These are phyloP conservation scores for Macaria liturata DNA, from an alignment of 2,888 invertebrate species.

Conservation along the genomic window DNA sequence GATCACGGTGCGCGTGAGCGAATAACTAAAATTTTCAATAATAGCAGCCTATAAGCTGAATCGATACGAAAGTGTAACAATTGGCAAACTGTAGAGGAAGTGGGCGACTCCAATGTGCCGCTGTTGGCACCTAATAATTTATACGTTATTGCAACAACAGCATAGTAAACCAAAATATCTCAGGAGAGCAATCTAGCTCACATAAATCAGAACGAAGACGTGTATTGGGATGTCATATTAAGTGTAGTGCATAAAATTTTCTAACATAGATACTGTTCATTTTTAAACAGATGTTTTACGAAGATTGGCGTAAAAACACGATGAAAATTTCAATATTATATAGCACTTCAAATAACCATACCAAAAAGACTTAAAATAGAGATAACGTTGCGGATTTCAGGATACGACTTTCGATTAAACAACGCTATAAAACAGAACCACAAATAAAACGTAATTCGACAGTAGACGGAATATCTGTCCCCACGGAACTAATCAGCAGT, in stretches of 20 bases:
- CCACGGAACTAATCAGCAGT: conserved; percentile 19
- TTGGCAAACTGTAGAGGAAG: conserved; percentile 68
- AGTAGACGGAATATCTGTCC: neutral
- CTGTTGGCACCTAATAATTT: conserved; percentile 24
- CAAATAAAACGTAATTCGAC: neutral
- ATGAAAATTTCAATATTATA: too few species aligned
- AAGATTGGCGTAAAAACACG: too few species aligned
- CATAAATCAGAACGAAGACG: neutral
- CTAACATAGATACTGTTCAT: too few species aligned
- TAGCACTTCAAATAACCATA: too few species aligned
- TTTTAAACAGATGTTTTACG: too few species aligned
- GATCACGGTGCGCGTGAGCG: conserved; percentile 44
- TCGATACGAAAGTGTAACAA: conserved; percentile 56
- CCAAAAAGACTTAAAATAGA: too few species aligned
- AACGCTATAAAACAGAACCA: too few species aligned
- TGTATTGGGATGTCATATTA: neutral
- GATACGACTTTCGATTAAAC: too few species aligned
- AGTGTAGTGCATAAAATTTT: too few species aligned
- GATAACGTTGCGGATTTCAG: too few species aligned
- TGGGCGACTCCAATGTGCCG: conserved; percentile 49
- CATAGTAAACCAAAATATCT: neutral
- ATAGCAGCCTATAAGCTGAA: conserved; percentile 50
- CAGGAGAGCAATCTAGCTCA: neutral
- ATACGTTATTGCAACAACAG: conserved; percentile 19
- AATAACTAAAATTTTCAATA: conserved; percentile 51